phyloP scores from a whole-genome alignment of 1,140 invertebrate species.

The Heliconius nattereri region DNA sequence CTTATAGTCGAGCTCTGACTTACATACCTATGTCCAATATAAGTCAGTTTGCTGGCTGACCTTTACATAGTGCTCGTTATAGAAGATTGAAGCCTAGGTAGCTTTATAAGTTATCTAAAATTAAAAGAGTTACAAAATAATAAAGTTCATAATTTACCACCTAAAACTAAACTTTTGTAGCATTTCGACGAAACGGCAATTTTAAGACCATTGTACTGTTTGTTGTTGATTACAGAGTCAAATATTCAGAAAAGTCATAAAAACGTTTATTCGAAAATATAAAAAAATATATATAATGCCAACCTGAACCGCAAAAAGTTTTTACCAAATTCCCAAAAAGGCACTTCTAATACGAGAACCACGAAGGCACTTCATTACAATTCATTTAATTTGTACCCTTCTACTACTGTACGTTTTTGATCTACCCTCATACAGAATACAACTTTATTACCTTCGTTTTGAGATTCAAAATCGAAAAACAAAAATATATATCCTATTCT shows the following conservation, averaged over 20 bases:
- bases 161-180: background rate
- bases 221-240: background rate
- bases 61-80: background rate
- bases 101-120: background rate
- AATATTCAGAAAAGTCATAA: slow-evolving; percentile 16
- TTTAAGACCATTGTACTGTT: slow-evolving; percentile 4
- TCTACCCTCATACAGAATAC: slow-evolving; percentile 27
- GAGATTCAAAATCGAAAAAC: slow-evolving; percentile 32
- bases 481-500: background rate
- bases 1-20: background rate
- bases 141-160: too few species aligned
- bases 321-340: slow-evolving; percentile 21
- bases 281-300: slow-evolving; percentile 12
- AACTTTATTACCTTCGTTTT: background rate
- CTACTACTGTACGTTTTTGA: slow-evolving; percentile 16
- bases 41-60: background rate
- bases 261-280: slow-evolving; percentile 9
- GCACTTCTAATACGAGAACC: slow-evolving; percentile 28
- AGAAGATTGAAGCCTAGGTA: background rate
- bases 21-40: background rate
- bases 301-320: slow-evolving; percentile 18
- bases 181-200: background rate
- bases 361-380: slow-evolving; percentile 46
- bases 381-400: slow-evolving; percentile 49
- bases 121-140: background rate